Evolutionary conservation across 64 coral and sea anemone genomes (phyloP).

Genomic region (Actinia equina): DNA sequence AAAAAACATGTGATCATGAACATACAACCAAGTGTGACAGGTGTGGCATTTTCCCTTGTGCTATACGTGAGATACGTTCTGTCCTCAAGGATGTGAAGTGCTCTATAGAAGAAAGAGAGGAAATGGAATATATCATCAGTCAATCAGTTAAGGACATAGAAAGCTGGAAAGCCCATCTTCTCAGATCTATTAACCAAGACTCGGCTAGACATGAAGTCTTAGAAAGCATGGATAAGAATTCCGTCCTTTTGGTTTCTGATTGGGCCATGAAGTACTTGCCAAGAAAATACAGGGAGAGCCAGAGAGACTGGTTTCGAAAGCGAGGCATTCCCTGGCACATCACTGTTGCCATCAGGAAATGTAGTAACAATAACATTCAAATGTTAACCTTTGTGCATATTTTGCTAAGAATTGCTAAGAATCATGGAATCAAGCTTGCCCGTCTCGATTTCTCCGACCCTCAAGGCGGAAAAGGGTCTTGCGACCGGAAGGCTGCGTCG

Average conservation of each 20-base stretch:
- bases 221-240: background rate
- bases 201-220: constrained; percentile 5
- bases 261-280: constrained; percentile 47
- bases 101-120: constrained; percentile 24
- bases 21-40: constrained; percentile 29
- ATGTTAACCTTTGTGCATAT: constrained; percentile 34
- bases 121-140: constrained; percentile 8
- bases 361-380: constrained; percentile 13
- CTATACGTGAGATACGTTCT: constrained; percentile 1
- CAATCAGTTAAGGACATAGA: constrained; percentile 25
- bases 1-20: constrained; percentile 28
- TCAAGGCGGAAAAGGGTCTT: constrained; percentile 40
- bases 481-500: constrained; percentile 29
- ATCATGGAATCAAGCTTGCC: background rate
- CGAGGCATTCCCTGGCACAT: constrained; percentile 32
- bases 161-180: constrained; percentile 33
- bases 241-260: constrained; percentile 4
- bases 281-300: constrained; percentile 34
- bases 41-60: constrained; percentile 24
- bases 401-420: background rate
- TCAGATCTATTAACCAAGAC: constrained; percentile 41
- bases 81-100: constrained; percentile 9
- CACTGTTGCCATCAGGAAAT: constrained; percentile 18
- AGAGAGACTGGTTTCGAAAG: constrained; percentile 41
- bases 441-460: constrained; percentile 21